Evolutionary conservation across 2,888 invertebrate species (phyloP).

Genomic region (Teleiodes luculella): DNA sequence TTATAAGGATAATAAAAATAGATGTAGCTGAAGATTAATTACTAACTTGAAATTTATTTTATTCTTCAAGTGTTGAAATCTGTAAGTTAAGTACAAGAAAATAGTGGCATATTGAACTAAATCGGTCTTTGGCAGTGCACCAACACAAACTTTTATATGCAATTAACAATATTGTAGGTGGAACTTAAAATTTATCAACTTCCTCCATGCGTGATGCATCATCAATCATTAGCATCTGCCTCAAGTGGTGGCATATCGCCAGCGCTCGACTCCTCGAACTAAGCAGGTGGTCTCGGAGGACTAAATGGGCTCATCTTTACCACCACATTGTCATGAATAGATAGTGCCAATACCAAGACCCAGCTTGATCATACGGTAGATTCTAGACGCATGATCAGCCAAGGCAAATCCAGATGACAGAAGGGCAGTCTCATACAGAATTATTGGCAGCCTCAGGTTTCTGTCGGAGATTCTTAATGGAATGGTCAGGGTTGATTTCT

Average conservation of each 20-base stretch:
- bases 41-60: no score
- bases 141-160: slow-evolving; percentile 61
- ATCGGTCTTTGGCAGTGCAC: slow-evolving; percentile 78
- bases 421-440: slow-evolving; percentile 95
- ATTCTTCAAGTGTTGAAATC: no score
- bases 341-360: slow-evolving; percentile 99
- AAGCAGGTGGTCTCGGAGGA: no score
- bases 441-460: slow-evolving; percentile 98
- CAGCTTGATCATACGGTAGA: slow-evolving; percentile 99
- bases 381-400: slow-evolving; percentile 97
- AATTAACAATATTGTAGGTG: slow-evolving; percentile 45
- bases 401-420: slow-evolving; percentile 97
- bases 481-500: slow-evolving; percentile 97
- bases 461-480: slow-evolving; percentile 91
- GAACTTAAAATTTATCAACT: slow-evolving; percentile 87
- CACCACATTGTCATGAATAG: no score
- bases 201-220: slow-evolving; percentile 99
- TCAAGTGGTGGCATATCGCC: slow-evolving; percentile 91
- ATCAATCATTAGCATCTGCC: slow-evolving; percentile 91
- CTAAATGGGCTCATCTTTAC: slow-evolving; percentile 91
- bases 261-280: slow-evolving; percentile 81
- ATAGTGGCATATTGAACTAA: slow-evolving; percentile 72
- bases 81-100: no score
- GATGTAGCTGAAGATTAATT: no score
- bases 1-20: no score